phyloP scores from a whole-genome alignment of 92 coral and sea anemone species.

The Phenganax marumi region DNA sequence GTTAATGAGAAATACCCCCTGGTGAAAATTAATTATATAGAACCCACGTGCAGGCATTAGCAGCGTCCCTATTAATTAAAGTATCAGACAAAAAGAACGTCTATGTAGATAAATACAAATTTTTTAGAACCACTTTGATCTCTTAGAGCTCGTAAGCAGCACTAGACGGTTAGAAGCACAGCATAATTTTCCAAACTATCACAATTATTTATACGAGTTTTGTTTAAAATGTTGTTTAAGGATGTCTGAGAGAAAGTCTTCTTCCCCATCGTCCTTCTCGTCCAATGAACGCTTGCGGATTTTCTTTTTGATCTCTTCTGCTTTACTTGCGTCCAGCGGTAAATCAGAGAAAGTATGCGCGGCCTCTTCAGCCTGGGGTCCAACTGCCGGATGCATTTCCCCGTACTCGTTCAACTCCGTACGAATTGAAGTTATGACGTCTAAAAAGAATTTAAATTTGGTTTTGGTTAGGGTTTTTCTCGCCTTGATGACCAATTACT shows the following conservation, averaged over 20 bases:
- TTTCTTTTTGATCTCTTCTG: slow-evolving; percentile 67
- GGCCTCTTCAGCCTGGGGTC: slow-evolving; percentile 90
- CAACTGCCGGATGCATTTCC: slow-evolving; percentile 77
- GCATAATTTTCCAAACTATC: not conserved
- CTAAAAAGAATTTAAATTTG: slow-evolving; percentile 40
- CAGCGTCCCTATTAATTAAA: too few species aligned
- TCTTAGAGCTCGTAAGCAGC: not conserved
- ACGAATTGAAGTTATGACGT: slow-evolving; percentile 71
- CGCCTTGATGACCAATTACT: not conserved
- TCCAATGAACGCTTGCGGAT: slow-evolving; percentile 82
- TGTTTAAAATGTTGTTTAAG: slow-evolving; percentile 90
- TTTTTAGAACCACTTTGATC: not conserved
- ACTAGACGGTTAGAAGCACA: not conserved
- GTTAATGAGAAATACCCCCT: too few species aligned
- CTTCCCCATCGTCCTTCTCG: slow-evolving; percentile 68
- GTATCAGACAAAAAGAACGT: too few species aligned
- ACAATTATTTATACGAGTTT: slow-evolving; percentile 37
- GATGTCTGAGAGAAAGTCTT: slow-evolving; percentile 74
- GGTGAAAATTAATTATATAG: too few species aligned
- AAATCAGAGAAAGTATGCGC: slow-evolving; percentile 75
- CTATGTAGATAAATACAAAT: too few species aligned
- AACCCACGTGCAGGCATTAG: too few species aligned
- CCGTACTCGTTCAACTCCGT: slow-evolving; percentile 75
- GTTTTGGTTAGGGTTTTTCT: not conserved
- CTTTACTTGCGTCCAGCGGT: slow-evolving; percentile 76